These are phyloP conservation scores for Lacerta bilineata DNA, from an alignment of 2,797 vertebrate genomes.

Conservation along the genomic window DNA sequence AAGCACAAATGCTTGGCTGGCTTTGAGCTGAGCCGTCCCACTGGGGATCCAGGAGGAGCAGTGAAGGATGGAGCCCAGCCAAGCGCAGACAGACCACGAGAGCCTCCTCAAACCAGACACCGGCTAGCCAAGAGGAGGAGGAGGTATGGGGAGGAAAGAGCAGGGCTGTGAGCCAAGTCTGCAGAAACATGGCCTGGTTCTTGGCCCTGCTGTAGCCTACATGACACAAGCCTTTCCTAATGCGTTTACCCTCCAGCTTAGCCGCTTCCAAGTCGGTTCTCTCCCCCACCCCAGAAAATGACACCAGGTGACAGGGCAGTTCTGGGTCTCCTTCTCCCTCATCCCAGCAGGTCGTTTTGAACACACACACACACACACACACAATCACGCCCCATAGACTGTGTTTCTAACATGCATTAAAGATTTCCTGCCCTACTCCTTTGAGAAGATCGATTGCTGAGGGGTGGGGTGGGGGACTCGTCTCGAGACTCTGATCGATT, in stretches of 20 bases:
- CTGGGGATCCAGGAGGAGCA: slow-evolving; percentile 60
- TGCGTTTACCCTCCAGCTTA: background rate
- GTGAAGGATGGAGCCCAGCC: slow-evolving; percentile 67
- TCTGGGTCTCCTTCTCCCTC: background rate
- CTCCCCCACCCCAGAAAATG: background rate
- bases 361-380: background rate
- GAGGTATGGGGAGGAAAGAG: background rate
- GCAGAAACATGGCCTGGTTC: background rate
- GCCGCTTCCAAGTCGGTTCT: background rate
- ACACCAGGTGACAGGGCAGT: background rate
- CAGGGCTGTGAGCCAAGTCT: background rate
- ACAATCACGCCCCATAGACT: background rate
- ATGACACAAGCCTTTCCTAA: background rate
- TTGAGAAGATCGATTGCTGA: slow-evolving; percentile 31
- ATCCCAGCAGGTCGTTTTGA: slow-evolving; percentile 10
- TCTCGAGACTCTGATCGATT: slow-evolving; percentile 73
- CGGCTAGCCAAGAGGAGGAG: background rate
- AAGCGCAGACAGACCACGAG: slow-evolving; percentile 60
- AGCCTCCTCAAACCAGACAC: slow-evolving; percentile 7
- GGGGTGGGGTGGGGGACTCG: slow-evolving; percentile 17
- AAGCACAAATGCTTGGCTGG: slow-evolving; percentile 67
- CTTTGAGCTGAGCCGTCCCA: slow-evolving; percentile 58
- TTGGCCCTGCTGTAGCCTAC: background rate
- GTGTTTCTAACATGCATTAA: slow-evolving; percentile 31
- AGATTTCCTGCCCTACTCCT: slow-evolving; percentile 38